Conservation (phyloP, 2,797 vertebrate genomes). For the Ara ararauna region DNA sequence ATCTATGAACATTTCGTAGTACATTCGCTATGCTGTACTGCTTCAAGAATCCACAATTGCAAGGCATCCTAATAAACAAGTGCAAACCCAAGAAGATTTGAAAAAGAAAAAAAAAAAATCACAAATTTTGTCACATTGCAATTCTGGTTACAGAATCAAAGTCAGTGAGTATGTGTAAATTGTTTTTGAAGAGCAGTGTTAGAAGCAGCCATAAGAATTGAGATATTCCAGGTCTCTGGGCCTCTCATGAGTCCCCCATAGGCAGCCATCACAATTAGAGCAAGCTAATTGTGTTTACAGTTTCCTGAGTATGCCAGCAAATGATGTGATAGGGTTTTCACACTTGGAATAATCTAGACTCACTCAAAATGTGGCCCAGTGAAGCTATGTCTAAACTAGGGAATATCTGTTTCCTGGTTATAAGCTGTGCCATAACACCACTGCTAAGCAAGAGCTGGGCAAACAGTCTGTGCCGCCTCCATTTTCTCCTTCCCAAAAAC, state of each 20-base stretch:
- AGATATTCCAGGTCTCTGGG: background rate
- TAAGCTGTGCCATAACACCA: background rate
- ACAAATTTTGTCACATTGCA: background rate
- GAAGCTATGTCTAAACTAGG: background rate
- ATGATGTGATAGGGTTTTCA: background rate
- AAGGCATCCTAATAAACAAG: background rate
- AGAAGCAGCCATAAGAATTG: background rate
- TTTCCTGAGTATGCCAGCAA: background rate
- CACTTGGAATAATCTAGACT: background rate
- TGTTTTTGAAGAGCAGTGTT: background rate
- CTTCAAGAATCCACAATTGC: background rate
- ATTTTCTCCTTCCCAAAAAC: background rate
- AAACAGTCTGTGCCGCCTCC: background rate
- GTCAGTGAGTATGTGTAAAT: background rate
- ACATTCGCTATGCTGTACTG: background rate
- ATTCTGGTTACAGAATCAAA: background rate
- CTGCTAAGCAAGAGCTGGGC: background rate
- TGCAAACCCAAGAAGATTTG: background rate
- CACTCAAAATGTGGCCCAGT: background rate
- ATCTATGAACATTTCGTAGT: background rate
- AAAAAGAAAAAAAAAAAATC: background rate
- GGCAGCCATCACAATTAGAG: background rate
- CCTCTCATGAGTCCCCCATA: background rate
- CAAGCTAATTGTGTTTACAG: background rate
- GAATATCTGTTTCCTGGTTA: background rate